phyloP scores from a whole-genome alignment of 2,797 vertebrate genomes.

The Chaunax sp. region DNA sequence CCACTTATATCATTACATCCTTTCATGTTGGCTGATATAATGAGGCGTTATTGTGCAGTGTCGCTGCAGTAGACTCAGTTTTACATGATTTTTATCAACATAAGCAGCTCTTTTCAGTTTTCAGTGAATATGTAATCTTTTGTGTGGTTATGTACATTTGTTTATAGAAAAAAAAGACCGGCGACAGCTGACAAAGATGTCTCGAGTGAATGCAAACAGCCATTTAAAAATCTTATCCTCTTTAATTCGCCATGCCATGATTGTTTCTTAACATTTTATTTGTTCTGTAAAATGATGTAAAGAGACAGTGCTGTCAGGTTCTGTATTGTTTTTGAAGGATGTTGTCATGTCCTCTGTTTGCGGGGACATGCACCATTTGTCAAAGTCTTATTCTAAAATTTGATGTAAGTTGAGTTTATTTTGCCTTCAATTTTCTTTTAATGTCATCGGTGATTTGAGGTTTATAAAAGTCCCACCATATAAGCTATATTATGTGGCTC shows the following conservation, averaged over 20 bases:
- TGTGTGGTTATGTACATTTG: constrained; percentile 42
- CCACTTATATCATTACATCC: constrained; percentile 44
- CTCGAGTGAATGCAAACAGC: constrained; percentile 30
- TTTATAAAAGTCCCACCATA: constrained; percentile 34
- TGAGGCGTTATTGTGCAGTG: constrained; percentile 32
- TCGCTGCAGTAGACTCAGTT: constrained; percentile 29
- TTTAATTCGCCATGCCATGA: constrained; percentile 32
- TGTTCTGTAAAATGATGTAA: constrained; percentile 37
- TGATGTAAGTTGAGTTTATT: constrained; percentile 52
- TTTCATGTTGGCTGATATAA: constrained; percentile 39
- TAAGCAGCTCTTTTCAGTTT: constrained; percentile 44
- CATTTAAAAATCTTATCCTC: constrained; percentile 51
- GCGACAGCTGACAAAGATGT: constrained; percentile 41
- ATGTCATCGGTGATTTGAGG: constrained; percentile 39
- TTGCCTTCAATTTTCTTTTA: constrained; percentile 43
- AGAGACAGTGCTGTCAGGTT: constrained; percentile 58
- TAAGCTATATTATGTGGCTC: background rate
- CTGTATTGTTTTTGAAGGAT: constrained; percentile 40
- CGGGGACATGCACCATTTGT: constrained; percentile 12
- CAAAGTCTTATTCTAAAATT: constrained; percentile 32
- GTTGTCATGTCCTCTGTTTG: constrained; percentile 40
- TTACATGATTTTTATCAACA: constrained; percentile 34
- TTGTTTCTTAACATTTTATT: constrained; percentile 47
- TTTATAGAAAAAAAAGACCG: constrained; percentile 3
- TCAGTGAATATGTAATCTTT: constrained; percentile 46